A percentile compares a stretch with the other conserved stretches of the same genome.
Conservation (phyloP, 2,113 vertebrate species). For the Oplegnathus fasciatus region DNA sequence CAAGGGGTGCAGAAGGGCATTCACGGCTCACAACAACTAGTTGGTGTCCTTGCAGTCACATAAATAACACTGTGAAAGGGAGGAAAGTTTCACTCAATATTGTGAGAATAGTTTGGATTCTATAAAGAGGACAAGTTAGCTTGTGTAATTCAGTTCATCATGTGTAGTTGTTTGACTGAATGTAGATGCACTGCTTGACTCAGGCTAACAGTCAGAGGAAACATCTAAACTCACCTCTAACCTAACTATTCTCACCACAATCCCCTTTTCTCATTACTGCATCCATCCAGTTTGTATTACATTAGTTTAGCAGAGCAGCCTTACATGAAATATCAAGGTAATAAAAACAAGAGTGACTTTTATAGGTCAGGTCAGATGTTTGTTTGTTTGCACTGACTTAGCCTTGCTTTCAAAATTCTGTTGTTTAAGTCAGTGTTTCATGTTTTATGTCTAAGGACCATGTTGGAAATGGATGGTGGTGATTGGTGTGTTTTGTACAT, state of each 20-base stretch:
- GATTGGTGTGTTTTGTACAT: neutral
- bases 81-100: neutral
- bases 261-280: neutral
- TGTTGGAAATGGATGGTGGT: neutral
- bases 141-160: neutral
- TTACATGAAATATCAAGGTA: neutral
- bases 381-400: neutral
- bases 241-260: too few relatives aligned
- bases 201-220: too few relatives aligned
- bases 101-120: neutral
- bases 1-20: too few relatives aligned
- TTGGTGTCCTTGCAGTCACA: neutral
- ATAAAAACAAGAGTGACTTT: neutral
- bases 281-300: neutral
- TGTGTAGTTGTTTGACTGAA: too few relatives aligned
- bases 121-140: neutral
- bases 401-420: neutral
- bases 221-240: too few relatives aligned
- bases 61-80: neutral
- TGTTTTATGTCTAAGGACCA: neutral
- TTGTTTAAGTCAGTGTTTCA: neutral
- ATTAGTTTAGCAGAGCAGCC: neutral
- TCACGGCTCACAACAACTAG: neutral
- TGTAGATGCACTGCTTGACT: neutral
- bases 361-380: neutral